Evolutionary conservation across 2,888 invertebrate genomes (phyloP).

Genomic region (Rhaphigaster nebulosa): DNA sequence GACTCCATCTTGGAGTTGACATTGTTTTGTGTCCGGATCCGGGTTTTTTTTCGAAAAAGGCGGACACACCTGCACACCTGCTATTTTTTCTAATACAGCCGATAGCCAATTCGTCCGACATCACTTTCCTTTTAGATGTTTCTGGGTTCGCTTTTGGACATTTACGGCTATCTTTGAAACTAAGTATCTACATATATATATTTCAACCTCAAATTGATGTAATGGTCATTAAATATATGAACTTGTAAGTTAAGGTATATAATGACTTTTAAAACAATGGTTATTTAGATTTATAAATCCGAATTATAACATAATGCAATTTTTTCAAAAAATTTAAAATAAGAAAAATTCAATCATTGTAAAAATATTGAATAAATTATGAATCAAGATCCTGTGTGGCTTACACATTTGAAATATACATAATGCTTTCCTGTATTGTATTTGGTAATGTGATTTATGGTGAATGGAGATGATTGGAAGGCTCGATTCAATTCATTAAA

Average conservation of each 20-base stretch:
- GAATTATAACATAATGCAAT: too few species aligned
- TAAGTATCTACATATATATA: not conserved
- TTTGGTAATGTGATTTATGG: too few species aligned
- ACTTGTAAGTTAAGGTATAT: not conserved
- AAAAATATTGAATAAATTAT: too few species aligned
- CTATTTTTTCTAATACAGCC: constrained; percentile 38
- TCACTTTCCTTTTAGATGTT: constrained; percentile 45
- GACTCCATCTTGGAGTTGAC: constrained; percentile 13
- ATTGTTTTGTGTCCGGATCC: constrained; percentile 46
- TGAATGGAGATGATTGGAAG: too few species aligned
- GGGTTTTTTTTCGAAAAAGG: constrained; percentile 49
- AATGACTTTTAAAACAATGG: too few species aligned
- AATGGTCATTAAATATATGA: not conserved
- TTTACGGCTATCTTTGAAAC: not conserved
- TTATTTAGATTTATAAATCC: too few species aligned
- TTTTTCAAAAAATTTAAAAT: too few species aligned
- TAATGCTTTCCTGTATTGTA: too few species aligned
- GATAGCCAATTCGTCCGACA: constrained; percentile 41
- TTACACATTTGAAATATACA: too few species aligned
- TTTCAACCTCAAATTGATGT: not conserved
- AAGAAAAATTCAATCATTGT: too few species aligned
- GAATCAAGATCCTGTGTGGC: too few species aligned
- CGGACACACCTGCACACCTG: constrained; percentile 49
- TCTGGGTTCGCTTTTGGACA: not conserved
- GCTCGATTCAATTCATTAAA: too few species aligned